Conservation (phyloP, 1,140 invertebrate species). For the Campoletis sonorensis region DNA sequence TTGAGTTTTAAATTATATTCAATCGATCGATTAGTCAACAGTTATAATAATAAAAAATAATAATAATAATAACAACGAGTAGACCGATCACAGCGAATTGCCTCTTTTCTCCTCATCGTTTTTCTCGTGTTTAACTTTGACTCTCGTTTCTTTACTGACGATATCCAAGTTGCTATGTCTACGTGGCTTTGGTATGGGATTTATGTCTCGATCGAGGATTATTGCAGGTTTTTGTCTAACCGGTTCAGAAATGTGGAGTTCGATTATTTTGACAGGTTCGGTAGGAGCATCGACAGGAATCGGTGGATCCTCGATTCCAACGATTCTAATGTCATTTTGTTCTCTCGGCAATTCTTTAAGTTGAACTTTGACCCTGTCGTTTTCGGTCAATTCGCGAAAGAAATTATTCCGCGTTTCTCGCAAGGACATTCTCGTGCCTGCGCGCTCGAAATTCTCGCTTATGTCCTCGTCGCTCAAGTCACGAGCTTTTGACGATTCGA, state of each 20-base stretch:
- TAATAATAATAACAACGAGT: constrained; percentile 17
- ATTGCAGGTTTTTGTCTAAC: constrained; percentile 63
- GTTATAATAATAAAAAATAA: constrained; percentile 6
- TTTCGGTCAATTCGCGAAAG: constrained; percentile 64
- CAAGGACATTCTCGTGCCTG: constrained; percentile 56
- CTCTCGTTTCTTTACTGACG: constrained; percentile 45
- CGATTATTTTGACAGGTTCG: constrained; percentile 69
- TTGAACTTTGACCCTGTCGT: constrained; percentile 65
- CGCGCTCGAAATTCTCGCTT: constrained; percentile 25
- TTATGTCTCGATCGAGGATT: constrained; percentile 56
- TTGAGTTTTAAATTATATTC: background rate
- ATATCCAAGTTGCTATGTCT: constrained; percentile 66
- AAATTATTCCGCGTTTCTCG: constrained; percentile 67
- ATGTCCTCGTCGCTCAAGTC: constrained; percentile 42
- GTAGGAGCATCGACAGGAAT: constrained; percentile 49
- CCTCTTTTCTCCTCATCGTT: constrained; percentile 45
- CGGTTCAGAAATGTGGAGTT: constrained; percentile 72
- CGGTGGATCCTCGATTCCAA: constrained; percentile 62
- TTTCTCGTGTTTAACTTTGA: background rate
- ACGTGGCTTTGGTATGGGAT: constrained; percentile 65
- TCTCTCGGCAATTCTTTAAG: constrained; percentile 67
- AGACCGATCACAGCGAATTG: constrained; percentile 57
- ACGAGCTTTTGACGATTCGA: constrained; percentile 50
- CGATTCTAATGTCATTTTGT: constrained; percentile 67
- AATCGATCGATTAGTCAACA: background rate